Evolutionary conservation across 2,888 invertebrate genomes (phyloP).

Genomic region (Apodemia duryi): DNA sequence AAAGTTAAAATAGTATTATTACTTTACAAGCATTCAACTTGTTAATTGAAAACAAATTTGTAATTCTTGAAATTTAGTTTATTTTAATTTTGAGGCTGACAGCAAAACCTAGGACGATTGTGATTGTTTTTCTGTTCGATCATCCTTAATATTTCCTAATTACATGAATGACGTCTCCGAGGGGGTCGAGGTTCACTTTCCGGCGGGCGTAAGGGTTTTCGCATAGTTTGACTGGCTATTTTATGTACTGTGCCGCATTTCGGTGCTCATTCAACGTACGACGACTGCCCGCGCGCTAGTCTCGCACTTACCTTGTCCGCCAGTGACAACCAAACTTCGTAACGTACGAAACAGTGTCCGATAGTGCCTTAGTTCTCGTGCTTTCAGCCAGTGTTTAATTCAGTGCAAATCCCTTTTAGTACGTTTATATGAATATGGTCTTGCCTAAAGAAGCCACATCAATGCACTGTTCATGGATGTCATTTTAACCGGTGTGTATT

Average conservation of each 20-base stretch:
- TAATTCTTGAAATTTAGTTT: too few species aligned
- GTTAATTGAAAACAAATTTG: too few species aligned
- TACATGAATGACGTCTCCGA: conserved; percentile 47
- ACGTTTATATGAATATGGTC: conserved; percentile 71
- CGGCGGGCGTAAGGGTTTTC: conserved; percentile 71
- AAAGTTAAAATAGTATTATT: too few species aligned
- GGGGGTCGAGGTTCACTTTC: conserved; percentile 58
- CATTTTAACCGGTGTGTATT: conserved; percentile 76
- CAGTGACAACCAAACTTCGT: conserved; percentile 49
- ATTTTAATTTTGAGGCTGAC: too few species aligned
- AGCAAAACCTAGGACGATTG: too few species aligned
- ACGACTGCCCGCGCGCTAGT: conserved; percentile 76
- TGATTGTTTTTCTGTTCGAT: background rate
- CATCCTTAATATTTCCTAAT: background rate
- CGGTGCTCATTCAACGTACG: conserved; percentile 76
- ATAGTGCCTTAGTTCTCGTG: conserved; percentile 40
- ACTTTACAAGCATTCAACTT: too few species aligned
- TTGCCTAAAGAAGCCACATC: conserved; percentile 71
- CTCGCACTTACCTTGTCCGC: conserved; percentile 51
- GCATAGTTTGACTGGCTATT: conserved; percentile 76
- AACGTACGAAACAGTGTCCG: conserved; percentile 32
- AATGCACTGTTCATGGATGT: conserved; percentile 79
- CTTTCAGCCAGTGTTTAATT: conserved; percentile 50
- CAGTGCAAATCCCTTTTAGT: conserved; percentile 38
- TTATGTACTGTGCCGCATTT: conserved; percentile 76